Conservation (phyloP, 2,797 vertebrate species). For the Clamator glandarius region DNA sequence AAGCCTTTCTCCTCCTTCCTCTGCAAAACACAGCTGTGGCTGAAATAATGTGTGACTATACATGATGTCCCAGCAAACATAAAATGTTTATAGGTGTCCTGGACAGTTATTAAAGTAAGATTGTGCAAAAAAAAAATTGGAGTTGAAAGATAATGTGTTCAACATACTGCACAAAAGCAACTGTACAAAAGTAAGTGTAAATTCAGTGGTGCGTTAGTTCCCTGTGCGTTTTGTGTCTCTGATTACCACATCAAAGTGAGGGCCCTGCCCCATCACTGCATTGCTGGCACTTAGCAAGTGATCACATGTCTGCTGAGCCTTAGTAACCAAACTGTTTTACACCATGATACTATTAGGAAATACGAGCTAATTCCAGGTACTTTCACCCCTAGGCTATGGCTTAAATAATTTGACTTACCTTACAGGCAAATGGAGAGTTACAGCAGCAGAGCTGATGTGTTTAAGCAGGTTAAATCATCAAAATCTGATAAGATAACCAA, state of each 20-base stretch:
- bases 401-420: background rate
- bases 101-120: background rate
- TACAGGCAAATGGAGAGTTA: background rate
- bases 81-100: background rate
- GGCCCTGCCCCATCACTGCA: background rate
- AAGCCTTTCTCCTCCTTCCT: background rate
- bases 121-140: background rate
- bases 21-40: background rate
- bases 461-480: background rate
- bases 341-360: background rate
- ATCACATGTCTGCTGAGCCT: background rate
- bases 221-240: background rate
- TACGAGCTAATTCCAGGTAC: background rate
- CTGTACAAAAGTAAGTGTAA: background rate
- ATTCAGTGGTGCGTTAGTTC: background rate
- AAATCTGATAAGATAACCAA: background rate
- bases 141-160: background rate
- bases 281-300: background rate
- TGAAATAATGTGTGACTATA: background rate
- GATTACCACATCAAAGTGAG: background rate
- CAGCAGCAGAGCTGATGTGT: background rate
- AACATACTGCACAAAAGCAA: background rate
- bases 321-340: background rate
- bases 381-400: background rate
- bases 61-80: background rate